A percentile compares a stretch with the other conserved stretches of the same genome.
Evolutionary conservation across 2,113 vertebrate genomes (phyloP).

Genomic region (Podiceps cristatus): DNA sequence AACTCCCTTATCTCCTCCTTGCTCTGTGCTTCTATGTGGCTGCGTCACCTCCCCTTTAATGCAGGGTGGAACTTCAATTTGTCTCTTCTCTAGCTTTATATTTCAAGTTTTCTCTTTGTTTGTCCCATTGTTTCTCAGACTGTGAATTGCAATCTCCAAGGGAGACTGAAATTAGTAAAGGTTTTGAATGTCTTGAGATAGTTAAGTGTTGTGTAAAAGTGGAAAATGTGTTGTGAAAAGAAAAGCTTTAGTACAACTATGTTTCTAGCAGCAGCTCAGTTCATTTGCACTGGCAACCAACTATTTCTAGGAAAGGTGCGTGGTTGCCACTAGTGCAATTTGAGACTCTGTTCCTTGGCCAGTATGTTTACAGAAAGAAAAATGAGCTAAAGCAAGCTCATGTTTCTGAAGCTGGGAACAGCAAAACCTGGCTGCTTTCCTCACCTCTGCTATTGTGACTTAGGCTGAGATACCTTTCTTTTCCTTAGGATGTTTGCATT

Average conservation of each 20-base stretch:
- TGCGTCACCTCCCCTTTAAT: neutral
- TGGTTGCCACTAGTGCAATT: neutral
- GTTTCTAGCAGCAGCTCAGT: neutral
- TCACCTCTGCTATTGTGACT: neutral
- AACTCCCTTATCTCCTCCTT: neutral
- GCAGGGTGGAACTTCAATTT: neutral
- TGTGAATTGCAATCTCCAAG: neutral
- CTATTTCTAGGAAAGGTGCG: neutral
- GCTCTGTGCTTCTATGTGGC: neutral
- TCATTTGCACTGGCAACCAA: neutral
- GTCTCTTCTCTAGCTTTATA: neutral
- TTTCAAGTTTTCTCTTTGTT: neutral
- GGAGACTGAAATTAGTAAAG: neutral
- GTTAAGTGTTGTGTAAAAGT: neutral
- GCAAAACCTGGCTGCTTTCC: neutral
- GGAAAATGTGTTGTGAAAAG: neutral
- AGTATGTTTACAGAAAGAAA: neutral
- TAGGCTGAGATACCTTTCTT: neutral
- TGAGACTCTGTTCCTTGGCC: neutral
- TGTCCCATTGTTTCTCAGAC: neutral
- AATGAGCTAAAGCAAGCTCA: neutral
- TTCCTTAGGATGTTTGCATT: neutral
- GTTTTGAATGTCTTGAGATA: neutral
- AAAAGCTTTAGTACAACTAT: neutral
- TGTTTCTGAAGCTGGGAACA: neutral